A percentile compares a stretch with the other conserved stretches of the same genome.
phyloP scores from a whole-genome alignment of 2,888 invertebrate species.

The Noctua fimbriata region DNA sequence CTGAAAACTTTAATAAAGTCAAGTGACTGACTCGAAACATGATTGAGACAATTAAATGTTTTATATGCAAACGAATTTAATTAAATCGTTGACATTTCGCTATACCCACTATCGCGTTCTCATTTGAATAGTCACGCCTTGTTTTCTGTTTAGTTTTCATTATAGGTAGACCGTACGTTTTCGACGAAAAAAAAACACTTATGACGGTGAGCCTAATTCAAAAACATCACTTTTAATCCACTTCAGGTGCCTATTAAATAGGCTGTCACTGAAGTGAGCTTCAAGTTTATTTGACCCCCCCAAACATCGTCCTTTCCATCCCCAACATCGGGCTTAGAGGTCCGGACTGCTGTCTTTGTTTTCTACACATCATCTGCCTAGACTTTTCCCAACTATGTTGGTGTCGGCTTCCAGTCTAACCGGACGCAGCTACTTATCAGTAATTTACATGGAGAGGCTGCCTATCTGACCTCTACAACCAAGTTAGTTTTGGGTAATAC shows the following conservation, averaged over 20 bases:
- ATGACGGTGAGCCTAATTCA: background rate
- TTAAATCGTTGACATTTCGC: slow-evolving; percentile 51
- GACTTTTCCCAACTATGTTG: too few relatives aligned
- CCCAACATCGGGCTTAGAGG: background rate
- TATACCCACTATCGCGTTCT: slow-evolving; percentile 32
- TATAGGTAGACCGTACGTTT: background rate
- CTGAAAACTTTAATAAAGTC: slow-evolving; percentile 28
- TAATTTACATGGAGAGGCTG: too few relatives aligned
- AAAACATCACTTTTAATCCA: background rate
- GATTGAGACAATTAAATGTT: slow-evolving; percentile 55
- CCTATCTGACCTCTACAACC: too few relatives aligned
- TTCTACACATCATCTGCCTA: too few relatives aligned
- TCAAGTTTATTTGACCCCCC: background rate
- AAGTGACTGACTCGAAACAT: slow-evolving; percentile 39
- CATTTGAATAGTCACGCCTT: slow-evolving; percentile 45
- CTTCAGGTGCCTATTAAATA: background rate
- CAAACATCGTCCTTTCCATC: background rate
- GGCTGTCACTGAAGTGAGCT: background rate
- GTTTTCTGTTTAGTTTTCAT: slow-evolving; percentile 41
- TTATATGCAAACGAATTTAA: slow-evolving; percentile 59
- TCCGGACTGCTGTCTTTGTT: too few relatives aligned
- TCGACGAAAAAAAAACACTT: background rate
- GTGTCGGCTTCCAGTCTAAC: too few relatives aligned
- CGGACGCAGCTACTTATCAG: too few relatives aligned
- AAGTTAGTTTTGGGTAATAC: too few relatives aligned